phyloP scores from a whole-genome alignment of 2,888 invertebrate genomes.

The Agrotis segetum region DNA sequence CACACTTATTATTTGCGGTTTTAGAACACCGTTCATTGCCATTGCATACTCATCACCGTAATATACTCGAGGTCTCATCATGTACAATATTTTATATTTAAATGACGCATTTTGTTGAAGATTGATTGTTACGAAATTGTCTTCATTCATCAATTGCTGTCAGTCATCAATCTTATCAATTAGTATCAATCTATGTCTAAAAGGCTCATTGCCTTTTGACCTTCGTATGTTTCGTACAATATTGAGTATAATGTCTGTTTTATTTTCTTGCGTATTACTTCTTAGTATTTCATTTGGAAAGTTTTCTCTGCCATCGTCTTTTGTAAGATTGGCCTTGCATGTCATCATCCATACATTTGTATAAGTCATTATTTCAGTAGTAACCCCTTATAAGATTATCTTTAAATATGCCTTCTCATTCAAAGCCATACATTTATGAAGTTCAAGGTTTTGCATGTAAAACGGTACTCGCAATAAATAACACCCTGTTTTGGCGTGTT shows the following conservation, averaged over 20 bases:
- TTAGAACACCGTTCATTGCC: slow-evolving; percentile 60
- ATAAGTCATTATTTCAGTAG: neutral
- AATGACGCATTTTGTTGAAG: slow-evolving; percentile 34
- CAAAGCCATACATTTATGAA: slow-evolving; percentile 2
- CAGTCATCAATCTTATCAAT: slow-evolving; percentile 51
- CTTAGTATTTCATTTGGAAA: neutral
- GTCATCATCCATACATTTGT: neutral
- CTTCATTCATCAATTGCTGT: slow-evolving; percentile 46
- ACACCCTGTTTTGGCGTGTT: slow-evolving; percentile 31
- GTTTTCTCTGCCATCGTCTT: neutral
- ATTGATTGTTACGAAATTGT: slow-evolving; percentile 46
- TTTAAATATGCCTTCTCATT: slow-evolving; percentile 6
- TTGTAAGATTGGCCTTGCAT: neutral
- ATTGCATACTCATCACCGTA: slow-evolving; percentile 39
- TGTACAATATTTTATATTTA: slow-evolving; percentile 41
- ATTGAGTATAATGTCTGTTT: neutral
- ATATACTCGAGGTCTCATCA: slow-evolving; percentile 27
- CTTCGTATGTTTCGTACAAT: neutral
- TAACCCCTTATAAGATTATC: neutral
- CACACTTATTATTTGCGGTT: slow-evolving; percentile 51
- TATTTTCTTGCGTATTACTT: neutral
- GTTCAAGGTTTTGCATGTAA: slow-evolving; percentile 31
- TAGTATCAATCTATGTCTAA: slow-evolving; percentile 40
- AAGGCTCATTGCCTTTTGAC: slow-evolving; percentile 38
- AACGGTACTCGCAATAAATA: slow-evolving; percentile 18